Evolutionary conservation across 2,888 invertebrate genomes (phyloP).

Genomic region (Macaria liturata): DNA sequence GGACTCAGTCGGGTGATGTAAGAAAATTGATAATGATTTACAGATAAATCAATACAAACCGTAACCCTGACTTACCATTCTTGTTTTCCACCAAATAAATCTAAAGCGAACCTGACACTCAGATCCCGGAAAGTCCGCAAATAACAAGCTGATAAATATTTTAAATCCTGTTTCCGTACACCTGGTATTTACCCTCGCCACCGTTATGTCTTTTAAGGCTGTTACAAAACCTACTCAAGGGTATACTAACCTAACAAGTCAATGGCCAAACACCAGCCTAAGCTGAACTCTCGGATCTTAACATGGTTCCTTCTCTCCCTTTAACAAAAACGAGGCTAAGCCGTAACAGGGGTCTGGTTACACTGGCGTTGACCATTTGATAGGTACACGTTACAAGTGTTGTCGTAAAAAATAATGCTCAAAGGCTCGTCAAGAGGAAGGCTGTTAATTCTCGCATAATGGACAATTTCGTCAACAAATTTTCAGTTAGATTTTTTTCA

Average conservation of each 20-base stretch:
- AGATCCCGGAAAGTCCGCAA: conserved; percentile 1
- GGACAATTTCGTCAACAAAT: conserved; percentile 21
- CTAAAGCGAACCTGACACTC: too few relatives aligned
- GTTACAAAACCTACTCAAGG: conserved; percentile 32
- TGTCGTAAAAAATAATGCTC: conserved; percentile 51
- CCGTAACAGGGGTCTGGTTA: conserved; percentile 27
- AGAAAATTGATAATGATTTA: too few relatives aligned
- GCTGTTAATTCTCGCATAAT: conserved; percentile 36
- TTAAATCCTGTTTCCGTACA: conserved; percentile 2
- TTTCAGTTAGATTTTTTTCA: conserved; percentile 14
- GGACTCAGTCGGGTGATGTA: too few relatives aligned
- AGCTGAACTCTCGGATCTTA: conserved; percentile 26
- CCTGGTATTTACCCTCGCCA: conserved; percentile 30
- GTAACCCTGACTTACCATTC: too few relatives aligned
- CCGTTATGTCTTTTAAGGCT: conserved; percentile 39
- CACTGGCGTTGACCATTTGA: conserved; percentile 39
- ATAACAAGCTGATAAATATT: conserved; percentile 22
- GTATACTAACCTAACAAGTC: conserved; percentile 41
- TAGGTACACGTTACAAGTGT: conserved; percentile 49
- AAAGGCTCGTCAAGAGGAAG: conserved; percentile 31
- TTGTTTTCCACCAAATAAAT: too few relatives aligned
- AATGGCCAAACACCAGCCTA: conserved; percentile 30
- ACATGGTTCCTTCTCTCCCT: conserved; percentile 4
- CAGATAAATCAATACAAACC: too few relatives aligned
- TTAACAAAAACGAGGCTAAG: conserved; percentile 5